Evolutionary conservation across 2,797 vertebrate species (phyloP), one percentile per base, ranked within the genome.

Genomic region (Anisognathus igniventris): DNA sequence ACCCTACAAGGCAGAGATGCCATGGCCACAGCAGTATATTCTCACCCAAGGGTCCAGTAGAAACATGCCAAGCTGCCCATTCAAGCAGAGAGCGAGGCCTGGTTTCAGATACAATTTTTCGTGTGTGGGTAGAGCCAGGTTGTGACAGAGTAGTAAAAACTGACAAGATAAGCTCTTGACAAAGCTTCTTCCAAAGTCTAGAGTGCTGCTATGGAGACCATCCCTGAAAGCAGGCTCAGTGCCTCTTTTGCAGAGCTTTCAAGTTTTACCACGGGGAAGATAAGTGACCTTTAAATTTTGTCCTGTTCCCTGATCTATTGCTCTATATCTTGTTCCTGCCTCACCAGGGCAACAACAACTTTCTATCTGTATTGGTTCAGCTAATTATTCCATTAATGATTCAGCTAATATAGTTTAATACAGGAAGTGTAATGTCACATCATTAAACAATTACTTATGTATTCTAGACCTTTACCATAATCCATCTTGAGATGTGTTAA

Each of bases 391-490:
- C 35, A 50, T 53, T 82, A 92, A 77, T 60, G 58, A 80, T 88
- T 88, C 66, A 75, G 62, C 65, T 88, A 93, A 80, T 77, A 88
- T 5, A 61, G 44, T 83, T 94, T 87, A 80, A 90, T 84, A 68
- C 30, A 92, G 76, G 51, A 93, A 84, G 73, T 47, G 12, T 53
- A 81, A 62, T 86, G 82, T 88, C 70, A 73, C 40, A 66, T 75
- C 58, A 68, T 84, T 86, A 86, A 92, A 90, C 79, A 78, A 86
- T 94, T 87, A 88, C 67, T 96, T 96, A 87, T 57, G 47, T 91
- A 89, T 83, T 95, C 91, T 88, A 93, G 51, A 92, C 78, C 79
- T 89, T 91, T 93, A 78, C 51, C 44, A 61, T 57, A 94, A 95
- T 87, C 74, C 72, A 81, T 68, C 65, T 56, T 68, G 78, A 92